Percentiles rank a stretch among this genome's conserved stretches.
Evolutionary conservation across 2,113 vertebrate species (phyloP).

Genomic region (Otocyon megalotis): DNA sequence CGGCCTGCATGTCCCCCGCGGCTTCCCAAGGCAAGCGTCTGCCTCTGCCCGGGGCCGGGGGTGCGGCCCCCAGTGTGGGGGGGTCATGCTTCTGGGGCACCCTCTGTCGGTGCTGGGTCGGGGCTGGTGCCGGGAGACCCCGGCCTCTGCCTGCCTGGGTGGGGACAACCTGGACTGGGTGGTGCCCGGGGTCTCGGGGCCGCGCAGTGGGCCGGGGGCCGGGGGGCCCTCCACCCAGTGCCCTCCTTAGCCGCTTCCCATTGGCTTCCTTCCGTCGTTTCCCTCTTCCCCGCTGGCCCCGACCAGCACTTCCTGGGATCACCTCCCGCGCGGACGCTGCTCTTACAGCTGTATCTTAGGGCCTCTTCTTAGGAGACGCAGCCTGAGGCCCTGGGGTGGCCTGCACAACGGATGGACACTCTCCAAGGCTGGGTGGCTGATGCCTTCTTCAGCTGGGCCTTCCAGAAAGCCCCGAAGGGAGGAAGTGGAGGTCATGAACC

Average conservation of each 20-base stretch:
- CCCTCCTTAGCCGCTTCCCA: rapidly evolving
- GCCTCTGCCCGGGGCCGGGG: no score
- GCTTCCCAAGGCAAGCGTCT: not conserved
- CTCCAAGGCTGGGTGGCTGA: not conserved
- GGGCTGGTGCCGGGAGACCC: not conserved
- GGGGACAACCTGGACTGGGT: no score
- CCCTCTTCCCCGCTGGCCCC: rapidly evolving
- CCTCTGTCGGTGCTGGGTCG: no score
- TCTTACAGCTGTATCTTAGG: not conserved
- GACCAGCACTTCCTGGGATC: not conserved
- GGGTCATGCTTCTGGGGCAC: not conserved
- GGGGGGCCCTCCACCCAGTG: not conserved
- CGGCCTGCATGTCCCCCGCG: not conserved
- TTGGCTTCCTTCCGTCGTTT: not conserved
- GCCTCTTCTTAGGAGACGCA: not conserved
- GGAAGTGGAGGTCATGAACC: not conserved
- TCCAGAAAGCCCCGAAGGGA: not conserved
- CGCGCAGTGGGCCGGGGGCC: not conserved
- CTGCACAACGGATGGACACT: not conserved
- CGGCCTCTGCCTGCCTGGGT: rapidly evolving
- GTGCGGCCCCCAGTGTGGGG: not conserved
- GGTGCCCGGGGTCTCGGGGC: not conserved
- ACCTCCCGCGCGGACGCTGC: not conserved
- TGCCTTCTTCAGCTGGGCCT: not conserved
- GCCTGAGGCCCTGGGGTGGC: not conserved